phyloP scores from a whole-genome alignment of 1,140 invertebrate species.

The Saccostrea cuccullata region DNA sequence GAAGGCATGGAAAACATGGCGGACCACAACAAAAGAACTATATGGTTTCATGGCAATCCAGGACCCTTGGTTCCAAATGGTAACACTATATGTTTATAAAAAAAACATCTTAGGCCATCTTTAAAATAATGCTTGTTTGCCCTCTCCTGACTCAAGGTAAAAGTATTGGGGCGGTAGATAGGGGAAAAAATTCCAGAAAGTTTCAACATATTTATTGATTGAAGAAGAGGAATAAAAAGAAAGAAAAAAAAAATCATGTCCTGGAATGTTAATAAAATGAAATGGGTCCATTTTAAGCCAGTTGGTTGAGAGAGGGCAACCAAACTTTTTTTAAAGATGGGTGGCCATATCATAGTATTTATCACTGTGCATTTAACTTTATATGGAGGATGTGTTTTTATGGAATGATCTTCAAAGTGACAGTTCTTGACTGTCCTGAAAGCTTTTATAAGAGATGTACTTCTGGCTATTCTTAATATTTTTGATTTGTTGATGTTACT shows the following conservation, averaged over 20 bases:
- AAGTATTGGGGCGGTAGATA: background rate
- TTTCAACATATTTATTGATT: background rate
- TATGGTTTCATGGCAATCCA: conserved; percentile 76
- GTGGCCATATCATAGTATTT: too few species aligned
- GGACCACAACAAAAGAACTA: conserved; percentile 75
- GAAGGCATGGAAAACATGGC: conserved; percentile 75
- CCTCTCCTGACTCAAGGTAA: background rate
- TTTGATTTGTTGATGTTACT: background rate
- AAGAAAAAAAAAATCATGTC: background rate
- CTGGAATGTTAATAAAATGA: too few species aligned
- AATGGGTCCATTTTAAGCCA: too few species aligned
- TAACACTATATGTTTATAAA: conserved; percentile 15
- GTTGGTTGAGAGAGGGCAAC: too few species aligned
- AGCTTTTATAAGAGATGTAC: background rate
- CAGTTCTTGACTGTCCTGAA: too few species aligned
- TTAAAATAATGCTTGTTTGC: background rate
- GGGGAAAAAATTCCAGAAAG: background rate
- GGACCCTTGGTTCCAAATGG: conserved; percentile 73
- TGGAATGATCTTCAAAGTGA: background rate
- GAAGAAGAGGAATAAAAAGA: background rate
- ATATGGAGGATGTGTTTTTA: background rate
- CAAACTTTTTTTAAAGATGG: too few species aligned
- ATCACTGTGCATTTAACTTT: too few species aligned
- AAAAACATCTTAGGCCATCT: background rate
- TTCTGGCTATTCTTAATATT: background rate